Conservation (phyloP, 1,140 invertebrate genomes). For the Aethina tumida region DNA sequence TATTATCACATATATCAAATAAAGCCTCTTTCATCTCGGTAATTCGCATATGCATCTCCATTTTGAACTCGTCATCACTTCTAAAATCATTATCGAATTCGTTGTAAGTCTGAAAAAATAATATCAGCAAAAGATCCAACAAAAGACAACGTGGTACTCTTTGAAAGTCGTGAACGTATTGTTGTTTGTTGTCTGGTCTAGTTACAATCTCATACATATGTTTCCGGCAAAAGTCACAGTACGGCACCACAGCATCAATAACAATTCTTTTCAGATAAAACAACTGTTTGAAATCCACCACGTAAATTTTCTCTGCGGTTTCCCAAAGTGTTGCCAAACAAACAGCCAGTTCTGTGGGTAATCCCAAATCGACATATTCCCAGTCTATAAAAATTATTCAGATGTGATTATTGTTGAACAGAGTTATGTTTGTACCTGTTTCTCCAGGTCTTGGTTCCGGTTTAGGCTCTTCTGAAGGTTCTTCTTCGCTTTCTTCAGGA, state of each 20-base stretch:
- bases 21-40: conserved; percentile 35
- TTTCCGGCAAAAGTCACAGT: conserved; percentile 38
- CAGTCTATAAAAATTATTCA: no score
- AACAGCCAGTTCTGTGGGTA: conserved; percentile 32
- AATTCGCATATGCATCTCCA: conserved; percentile 37
- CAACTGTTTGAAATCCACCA: conserved; percentile 41
- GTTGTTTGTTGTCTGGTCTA: conserved; percentile 43
- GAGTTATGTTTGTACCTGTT: no score
- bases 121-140: no score
- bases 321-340: conserved; percentile 44
- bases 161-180: conserved; percentile 42
- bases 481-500: conserved; percentile 19
- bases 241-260: conserved; percentile 41
- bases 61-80: conserved; percentile 38
- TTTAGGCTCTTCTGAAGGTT: conserved; percentile 6
- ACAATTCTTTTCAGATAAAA: conserved; percentile 43
- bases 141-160: no score
- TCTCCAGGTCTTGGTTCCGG: conserved; percentile 36
- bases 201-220: conserved; percentile 43
- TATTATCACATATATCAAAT: conserved; percentile 42
- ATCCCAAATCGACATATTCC: conserved; percentile 40
- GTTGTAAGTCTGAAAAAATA: conserved; percentile 47
- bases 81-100: conserved; percentile 44
- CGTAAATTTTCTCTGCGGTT: conserved; percentile 42
- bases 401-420: no score